These are phyloP conservation scores for Cirrhinus mrigala DNA, from an alignment of 2,797 vertebrate genomes.

Conservation along the genomic window DNA sequence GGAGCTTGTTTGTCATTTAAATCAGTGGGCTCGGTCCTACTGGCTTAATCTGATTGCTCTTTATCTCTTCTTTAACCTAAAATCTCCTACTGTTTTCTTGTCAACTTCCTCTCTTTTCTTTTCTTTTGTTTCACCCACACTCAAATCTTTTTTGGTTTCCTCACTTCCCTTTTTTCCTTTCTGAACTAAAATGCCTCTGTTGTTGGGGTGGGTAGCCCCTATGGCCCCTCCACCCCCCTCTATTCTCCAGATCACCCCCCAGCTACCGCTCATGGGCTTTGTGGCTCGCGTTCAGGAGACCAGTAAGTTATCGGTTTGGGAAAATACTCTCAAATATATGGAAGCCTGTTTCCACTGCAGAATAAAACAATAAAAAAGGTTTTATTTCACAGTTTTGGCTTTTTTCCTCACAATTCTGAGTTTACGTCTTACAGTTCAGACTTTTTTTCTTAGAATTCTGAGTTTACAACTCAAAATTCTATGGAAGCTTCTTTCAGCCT, in stretches of 20 bases:
- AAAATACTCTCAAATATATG: not conserved
- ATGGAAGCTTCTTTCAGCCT: too few relatives aligned
- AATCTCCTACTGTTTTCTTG: conserved; percentile 4
- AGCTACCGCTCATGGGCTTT: conserved; percentile 99
- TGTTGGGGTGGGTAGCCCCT: conserved; percentile 45
- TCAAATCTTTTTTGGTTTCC: not conserved
- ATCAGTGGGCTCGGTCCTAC: not conserved
- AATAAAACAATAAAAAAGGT: not conserved
- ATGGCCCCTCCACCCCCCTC: conserved; percentile 91
- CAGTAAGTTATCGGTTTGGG: conserved; percentile 86
- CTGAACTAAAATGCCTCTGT: conserved; percentile 13
- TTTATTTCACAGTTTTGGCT: not conserved
- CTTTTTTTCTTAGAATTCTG: not conserved
- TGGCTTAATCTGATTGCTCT: conserved; percentile 2
- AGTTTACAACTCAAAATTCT: too few relatives aligned
- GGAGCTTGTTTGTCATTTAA: not conserved
- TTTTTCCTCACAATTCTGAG: not conserved
- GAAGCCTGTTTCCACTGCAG: not conserved
- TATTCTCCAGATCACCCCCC: conserved; percentile 97
- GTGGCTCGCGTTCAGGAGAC: conserved; percentile 99
- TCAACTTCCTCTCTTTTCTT: not conserved
- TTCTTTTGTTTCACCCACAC: conserved; percentile 7
- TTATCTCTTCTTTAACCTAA: conserved; percentile 9
- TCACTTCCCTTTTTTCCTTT: not conserved
- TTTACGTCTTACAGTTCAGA: not conserved